Conservation (phyloP, 2,888 invertebrate genomes). For the Cosmia trapezina region DNA sequence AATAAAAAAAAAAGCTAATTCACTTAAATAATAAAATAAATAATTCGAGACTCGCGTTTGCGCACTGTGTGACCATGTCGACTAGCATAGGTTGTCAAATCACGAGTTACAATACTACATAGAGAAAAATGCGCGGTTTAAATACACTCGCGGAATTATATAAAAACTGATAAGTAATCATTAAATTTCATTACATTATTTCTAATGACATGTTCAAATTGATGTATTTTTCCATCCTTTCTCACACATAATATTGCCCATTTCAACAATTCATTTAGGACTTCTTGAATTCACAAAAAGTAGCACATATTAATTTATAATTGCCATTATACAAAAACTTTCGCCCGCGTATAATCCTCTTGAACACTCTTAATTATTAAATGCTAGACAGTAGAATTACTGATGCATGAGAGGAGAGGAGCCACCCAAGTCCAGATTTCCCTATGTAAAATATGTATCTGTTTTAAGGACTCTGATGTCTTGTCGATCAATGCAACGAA, state of each 20-base stretch:
- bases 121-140: slow-evolving; percentile 59
- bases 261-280: slow-evolving; percentile 8
- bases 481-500: neutral
- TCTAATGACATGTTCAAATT: slow-evolving; percentile 56
- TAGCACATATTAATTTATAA: slow-evolving; percentile 17
- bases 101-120: slow-evolving; percentile 53
- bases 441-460: neutral
- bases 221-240: slow-evolving; percentile 21
- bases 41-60: slow-evolving; percentile 65
- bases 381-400: slow-evolving; percentile 14
- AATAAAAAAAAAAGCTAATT: slow-evolving; percentile 3
- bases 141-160: slow-evolving; percentile 36
- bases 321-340: slow-evolving; percentile 17
- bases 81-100: slow-evolving; percentile 73
- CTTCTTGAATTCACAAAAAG: slow-evolving; percentile 21
- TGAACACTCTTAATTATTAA: slow-evolving; percentile 14
- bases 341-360: slow-evolving; percentile 19
- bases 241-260: neutral
- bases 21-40: slow-evolving; percentile 45
- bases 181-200: slow-evolving; percentile 27
- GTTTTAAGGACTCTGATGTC: neutral
- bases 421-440: neutral
- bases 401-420: slow-evolving; percentile 8
- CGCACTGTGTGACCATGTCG: slow-evolving; percentile 69
- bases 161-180: slow-evolving; percentile 36